These are phyloP conservation scores for Silurus meridionalis DNA, from an alignment of 2,113 vertebrate genomes.

Conservation along the genomic window DNA sequence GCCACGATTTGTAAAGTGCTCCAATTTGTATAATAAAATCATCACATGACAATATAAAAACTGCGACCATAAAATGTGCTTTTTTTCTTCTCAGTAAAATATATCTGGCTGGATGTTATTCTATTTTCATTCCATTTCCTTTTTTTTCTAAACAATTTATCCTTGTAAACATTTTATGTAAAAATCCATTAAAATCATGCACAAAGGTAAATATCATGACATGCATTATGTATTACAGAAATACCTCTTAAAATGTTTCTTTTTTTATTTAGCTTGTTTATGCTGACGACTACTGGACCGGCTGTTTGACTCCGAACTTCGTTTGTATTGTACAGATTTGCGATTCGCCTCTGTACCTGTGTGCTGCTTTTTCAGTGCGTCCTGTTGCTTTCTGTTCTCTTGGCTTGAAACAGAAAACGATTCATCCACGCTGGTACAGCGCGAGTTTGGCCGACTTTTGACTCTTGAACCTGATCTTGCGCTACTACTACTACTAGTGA, in stretches of 20 bases:
- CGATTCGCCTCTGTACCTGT: not conserved
- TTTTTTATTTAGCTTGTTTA: not conserved
- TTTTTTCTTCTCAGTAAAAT: not conserved
- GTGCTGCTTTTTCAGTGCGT: slow-evolving; percentile 22
- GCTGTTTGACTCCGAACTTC: slow-evolving; percentile 17
- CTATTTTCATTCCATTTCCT: not conserved
- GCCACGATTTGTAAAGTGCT: not conserved
- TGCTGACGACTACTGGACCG: slow-evolving; percentile 2
- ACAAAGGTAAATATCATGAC: not conserved
- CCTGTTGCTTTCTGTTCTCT: slow-evolving; percentile 11
- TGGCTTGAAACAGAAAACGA: not conserved
- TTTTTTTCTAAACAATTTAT: not conserved
- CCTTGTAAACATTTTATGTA: not conserved
- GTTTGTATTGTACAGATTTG: slow-evolving; percentile 2
- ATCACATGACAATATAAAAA: not conserved
- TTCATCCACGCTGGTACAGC: slow-evolving; percentile 7
- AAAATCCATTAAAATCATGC: not conserved
- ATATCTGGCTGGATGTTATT: not conserved
- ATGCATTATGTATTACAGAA: not conserved
- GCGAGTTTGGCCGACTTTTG: slow-evolving; percentile 12
- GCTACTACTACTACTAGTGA: not conserved
- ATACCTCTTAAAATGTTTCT: not conserved
- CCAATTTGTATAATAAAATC: not conserved
- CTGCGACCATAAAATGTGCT: not conserved
- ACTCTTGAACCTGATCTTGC: slow-evolving; percentile 9